phyloP scores from a whole-genome alignment of 2,797 vertebrate genomes.

The Threskiornis aethiopicus region DNA sequence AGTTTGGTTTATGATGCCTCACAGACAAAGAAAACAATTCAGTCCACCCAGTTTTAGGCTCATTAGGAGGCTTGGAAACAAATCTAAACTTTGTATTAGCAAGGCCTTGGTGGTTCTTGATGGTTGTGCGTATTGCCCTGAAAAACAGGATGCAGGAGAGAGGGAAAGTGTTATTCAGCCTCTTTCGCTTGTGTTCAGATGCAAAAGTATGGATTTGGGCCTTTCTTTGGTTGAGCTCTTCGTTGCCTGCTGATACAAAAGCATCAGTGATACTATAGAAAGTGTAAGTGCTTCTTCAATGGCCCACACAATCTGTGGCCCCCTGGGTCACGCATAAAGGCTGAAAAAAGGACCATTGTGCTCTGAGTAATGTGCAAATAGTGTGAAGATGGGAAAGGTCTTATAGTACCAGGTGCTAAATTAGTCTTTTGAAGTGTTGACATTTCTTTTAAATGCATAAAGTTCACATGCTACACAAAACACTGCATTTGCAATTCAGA shows the following conservation, averaged over 20 bases:
- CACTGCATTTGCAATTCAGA: constrained; percentile 43
- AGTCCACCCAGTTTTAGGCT: neutral
- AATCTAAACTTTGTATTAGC: neutral
- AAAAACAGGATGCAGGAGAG: neutral
- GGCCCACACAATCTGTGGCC: neutral
- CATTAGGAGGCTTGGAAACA: neutral
- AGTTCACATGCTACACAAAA: neutral
- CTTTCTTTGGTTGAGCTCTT: neutral
- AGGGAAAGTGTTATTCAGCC: neutral
- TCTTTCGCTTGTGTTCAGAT: neutral
- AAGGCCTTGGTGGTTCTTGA: neutral
- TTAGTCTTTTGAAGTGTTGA: constrained; percentile 37
- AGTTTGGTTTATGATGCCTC: neutral
- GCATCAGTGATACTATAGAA: neutral
- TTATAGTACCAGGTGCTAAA: neutral
- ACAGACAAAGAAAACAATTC: neutral
- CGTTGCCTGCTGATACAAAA: neutral
- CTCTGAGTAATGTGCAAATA: neutral
- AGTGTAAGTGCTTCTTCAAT: neutral
- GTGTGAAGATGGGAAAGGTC: neutral
- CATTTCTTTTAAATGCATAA: constrained; percentile 5
- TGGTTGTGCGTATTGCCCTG: neutral
- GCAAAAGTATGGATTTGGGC: neutral
- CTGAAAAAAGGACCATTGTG: neutral
- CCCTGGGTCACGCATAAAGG: neutral